Conservation (phyloP, 2,888 invertebrate genomes). For the Acrocyrtus sp. region DNA sequence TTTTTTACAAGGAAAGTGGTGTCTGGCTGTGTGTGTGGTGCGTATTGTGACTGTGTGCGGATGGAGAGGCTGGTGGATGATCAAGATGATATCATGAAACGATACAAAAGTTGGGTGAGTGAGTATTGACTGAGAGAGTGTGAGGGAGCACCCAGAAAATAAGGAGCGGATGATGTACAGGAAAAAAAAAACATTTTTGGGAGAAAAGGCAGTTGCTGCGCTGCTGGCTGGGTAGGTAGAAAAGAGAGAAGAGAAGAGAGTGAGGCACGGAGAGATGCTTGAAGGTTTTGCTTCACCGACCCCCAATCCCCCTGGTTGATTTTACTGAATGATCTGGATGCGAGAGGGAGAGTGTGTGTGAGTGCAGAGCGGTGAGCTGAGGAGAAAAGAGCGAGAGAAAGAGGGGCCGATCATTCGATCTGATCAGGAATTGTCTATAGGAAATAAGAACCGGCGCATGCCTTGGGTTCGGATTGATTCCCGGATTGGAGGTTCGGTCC, state of each 20-base stretch:
- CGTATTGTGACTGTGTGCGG: neutral
- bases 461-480: slow-evolving; percentile 62
- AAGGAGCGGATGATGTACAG: neutral
- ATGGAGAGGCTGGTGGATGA: slow-evolving; percentile 1
- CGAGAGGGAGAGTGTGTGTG: slow-evolving; percentile 5
- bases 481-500: slow-evolving; percentile 63
- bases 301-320: slow-evolving; percentile 57
- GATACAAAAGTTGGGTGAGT: slow-evolving; percentile 1
- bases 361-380: too few relatives aligned
- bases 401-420: slow-evolving; percentile 63
- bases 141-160: slow-evolving; percentile 20
- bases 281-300: slow-evolving; percentile 33
- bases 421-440: slow-evolving; percentile 64
- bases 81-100: slow-evolving; percentile 22
- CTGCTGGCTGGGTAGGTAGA: too few relatives aligned
- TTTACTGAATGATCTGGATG: slow-evolving; percentile 55
- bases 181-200: neutral
- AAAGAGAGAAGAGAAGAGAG: slow-evolving; percentile 14
- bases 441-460: slow-evolving; percentile 63
- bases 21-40: neutral
- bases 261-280: slow-evolving; percentile 13
- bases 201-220: slow-evolving; percentile 7
- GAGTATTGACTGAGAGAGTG: slow-evolving; percentile 19
- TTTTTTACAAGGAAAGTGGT: too few relatives aligned
- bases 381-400: slow-evolving; percentile 43